Evolutionary conservation across 2,888 invertebrate species (phyloP).

Genomic region (Sussaba pulchella): DNA sequence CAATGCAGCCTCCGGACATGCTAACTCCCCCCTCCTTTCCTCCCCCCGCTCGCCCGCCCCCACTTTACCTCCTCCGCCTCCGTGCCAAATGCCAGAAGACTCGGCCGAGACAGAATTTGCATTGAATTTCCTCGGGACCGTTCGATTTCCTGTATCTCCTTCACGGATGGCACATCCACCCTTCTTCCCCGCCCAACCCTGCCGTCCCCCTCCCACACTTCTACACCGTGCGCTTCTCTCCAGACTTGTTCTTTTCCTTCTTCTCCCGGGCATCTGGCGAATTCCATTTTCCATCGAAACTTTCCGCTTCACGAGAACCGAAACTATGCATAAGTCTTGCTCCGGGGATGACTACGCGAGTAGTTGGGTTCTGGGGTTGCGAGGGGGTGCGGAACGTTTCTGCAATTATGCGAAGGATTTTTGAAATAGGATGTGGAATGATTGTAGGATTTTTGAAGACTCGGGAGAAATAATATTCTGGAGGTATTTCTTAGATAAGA

Average conservation of each 20-base stretch:
- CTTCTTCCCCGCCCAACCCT: slow-evolving; percentile 21
- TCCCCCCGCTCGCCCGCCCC: not conserved
- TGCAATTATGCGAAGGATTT: no score
- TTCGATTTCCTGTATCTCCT: slow-evolving; percentile 66
- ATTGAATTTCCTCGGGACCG: slow-evolving; percentile 68
- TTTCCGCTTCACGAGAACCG: slow-evolving; percentile 25
- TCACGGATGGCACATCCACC: slow-evolving; percentile 43
- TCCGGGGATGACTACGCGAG: not conserved
- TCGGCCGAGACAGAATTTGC: slow-evolving; percentile 58
- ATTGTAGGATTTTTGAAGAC: no score
- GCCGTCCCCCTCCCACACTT: not conserved
- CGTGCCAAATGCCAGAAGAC: slow-evolving; percentile 58
- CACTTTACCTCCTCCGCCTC: slow-evolving; percentile 26
- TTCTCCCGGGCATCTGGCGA: slow-evolving; percentile 56
- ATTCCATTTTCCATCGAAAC: slow-evolving; percentile 52
- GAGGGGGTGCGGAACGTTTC: not conserved
- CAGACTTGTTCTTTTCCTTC: slow-evolving; percentile 33
- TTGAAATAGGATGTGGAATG: no score
- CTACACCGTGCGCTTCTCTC: slow-evolving; percentile 1
- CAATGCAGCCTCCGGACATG: slow-evolving; percentile 30
- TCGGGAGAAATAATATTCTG: no score
- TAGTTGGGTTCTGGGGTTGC: slow-evolving; percentile 8
- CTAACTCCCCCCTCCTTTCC: not conserved
- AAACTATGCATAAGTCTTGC: slow-evolving; percentile 19
- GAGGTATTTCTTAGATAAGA: no score